A percentile compares a stretch with the other conserved stretches of the same genome.
phyloP scores from a whole-genome alignment of 2,888 invertebrate species.

The Lycia hirtaria region DNA sequence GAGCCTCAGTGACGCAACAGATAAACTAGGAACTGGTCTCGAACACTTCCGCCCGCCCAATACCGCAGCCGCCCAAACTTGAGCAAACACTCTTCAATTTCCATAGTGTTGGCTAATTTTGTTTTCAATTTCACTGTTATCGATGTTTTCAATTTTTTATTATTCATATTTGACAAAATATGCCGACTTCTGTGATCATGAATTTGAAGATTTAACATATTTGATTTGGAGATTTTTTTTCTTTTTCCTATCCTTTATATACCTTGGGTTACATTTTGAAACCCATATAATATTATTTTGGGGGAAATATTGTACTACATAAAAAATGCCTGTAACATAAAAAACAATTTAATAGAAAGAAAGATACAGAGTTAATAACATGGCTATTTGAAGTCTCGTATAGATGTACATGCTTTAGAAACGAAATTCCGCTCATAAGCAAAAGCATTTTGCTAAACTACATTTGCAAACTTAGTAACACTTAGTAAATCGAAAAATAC shows the following conservation, averaged over 20 bases:
- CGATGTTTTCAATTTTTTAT: conserved; percentile 19
- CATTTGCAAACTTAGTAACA: conserved; percentile 79
- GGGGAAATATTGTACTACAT: too few species aligned
- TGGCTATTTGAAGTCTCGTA: neutral
- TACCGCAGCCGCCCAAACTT: conserved; percentile 74
- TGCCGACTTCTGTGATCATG: too few species aligned
- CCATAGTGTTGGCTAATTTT: conserved; percentile 67
- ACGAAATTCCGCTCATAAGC: conserved; percentile 68
- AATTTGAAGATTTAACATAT: too few species aligned
- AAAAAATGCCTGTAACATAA: too few species aligned
- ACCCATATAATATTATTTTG: too few species aligned
- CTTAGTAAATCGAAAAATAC: conserved; percentile 81
- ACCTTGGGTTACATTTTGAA: too few species aligned
- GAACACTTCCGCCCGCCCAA: conserved; percentile 76
- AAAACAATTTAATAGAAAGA: conserved; percentile 33
- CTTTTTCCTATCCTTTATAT: too few species aligned
- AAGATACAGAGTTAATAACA: neutral
- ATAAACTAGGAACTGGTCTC: conserved; percentile 76
- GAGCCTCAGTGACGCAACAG: conserved; percentile 72
- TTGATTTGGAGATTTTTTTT: too few species aligned
- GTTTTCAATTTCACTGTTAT: conserved; percentile 23
- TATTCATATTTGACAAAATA: too few species aligned
- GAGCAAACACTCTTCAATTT: conserved; percentile 79
- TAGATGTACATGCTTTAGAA: conserved; percentile 39
- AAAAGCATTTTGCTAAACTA: conserved; percentile 73